phyloP scores from a whole-genome alignment of 92 coral and sea anemone species.

The Porites evermanni region DNA sequence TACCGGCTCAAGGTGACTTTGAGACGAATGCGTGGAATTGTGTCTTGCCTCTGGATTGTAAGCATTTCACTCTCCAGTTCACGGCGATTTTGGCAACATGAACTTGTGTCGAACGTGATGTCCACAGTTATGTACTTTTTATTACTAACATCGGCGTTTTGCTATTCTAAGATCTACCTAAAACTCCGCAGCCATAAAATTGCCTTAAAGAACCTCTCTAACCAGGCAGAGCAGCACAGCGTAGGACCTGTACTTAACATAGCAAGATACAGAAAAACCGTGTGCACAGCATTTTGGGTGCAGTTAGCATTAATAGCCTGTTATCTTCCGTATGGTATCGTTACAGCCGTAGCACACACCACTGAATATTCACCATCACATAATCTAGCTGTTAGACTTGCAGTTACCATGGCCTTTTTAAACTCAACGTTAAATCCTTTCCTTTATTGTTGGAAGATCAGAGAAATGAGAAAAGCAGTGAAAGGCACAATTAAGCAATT shows the following conservation, averaged over 20 bases:
- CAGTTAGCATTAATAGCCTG: not conserved
- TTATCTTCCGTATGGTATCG: not conserved
- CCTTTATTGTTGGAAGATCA: slow-evolving; percentile 8
- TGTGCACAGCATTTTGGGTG: not conserved
- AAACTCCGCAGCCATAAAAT: not conserved
- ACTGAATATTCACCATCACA: not conserved
- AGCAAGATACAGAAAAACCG: not conserved
- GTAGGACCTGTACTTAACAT: not conserved
- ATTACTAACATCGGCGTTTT: not conserved
- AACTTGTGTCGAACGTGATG: not conserved
- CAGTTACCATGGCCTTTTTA: not conserved
- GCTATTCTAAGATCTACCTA: not conserved
- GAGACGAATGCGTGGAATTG: not conserved
- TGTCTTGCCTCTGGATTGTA: not conserved
- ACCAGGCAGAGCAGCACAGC: not conserved
- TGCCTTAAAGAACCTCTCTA: not conserved
- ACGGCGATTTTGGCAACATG: not conserved
- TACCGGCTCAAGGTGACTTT: not conserved
- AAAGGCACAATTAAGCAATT: not conserved
- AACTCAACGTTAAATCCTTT: slow-evolving; percentile 3
- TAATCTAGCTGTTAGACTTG: not conserved
- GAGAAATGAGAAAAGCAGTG: not conserved
- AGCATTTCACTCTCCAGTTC: not conserved
- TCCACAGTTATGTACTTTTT: not conserved
- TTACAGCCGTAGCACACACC: not conserved